These are phyloP conservation scores for Gambusia affinis DNA, from an alignment of 2,113 vertebrate species.

Conservation along the genomic window DNA sequence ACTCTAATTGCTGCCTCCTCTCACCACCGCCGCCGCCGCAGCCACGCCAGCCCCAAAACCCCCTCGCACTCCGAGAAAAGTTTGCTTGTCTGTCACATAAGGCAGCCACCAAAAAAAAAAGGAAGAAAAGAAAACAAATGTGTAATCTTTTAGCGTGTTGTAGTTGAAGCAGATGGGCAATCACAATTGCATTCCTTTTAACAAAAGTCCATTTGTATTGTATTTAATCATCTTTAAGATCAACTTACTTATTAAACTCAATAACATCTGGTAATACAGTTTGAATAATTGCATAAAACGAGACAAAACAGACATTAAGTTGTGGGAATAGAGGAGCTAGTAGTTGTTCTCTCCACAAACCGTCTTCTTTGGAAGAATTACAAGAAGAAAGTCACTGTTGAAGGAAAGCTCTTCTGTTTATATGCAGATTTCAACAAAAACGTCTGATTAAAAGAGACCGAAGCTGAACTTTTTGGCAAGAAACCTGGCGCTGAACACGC, in stretches of 20 bases:
- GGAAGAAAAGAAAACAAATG: constrained; percentile 14
- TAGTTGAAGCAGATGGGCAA: constrained; percentile 58
- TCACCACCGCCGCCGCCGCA: constrained; percentile 50
- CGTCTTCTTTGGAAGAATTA: no score
- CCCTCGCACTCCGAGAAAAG: constrained; percentile 47
- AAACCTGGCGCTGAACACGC: neutral
- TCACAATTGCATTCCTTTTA: no score
- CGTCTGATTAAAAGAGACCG: neutral
- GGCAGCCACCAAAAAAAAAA: constrained; percentile 41
- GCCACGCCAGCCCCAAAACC: constrained; percentile 49
- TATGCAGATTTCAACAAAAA: no score
- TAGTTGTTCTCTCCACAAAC: no score
- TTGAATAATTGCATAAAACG: neutral
- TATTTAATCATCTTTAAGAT: neutral
- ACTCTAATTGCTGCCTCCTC: constrained; percentile 80
- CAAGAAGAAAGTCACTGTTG: no score
- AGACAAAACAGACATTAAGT: neutral
- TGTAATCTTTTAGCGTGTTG: constrained; percentile 47
- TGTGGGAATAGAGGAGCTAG: no score
- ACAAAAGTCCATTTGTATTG: neutral
- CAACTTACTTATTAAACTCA: neutral
- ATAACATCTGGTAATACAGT: neutral
- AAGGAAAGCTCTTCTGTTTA: no score
- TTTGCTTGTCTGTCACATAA: constrained; percentile 63
- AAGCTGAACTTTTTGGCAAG: neutral